Evolutionary conservation across 2,113 vertebrate species (phyloP), one percentile per base, ranked within the genome.

Genomic region (Aspidoscelis tigris): DNA sequence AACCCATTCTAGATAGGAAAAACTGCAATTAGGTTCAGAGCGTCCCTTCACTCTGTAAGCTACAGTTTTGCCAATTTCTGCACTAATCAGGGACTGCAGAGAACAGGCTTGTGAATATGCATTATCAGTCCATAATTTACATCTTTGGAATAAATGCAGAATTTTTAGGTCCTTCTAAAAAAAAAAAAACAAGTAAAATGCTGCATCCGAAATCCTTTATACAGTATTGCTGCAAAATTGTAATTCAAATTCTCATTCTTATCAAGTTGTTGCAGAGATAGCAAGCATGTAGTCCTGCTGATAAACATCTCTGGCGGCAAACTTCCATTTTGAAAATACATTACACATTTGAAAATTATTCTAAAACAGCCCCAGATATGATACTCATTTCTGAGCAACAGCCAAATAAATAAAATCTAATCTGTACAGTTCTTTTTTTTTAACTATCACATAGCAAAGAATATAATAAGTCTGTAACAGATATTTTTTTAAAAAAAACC

Each of bases 321-420:
- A 90, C 86, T 90, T 88, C 86, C 82, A 90, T 70, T 39, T 71
- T 90, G 82, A 70, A 83, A 77, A 85, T 66, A 76, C 76, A 82
- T 88, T 78, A 79, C 0, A 0, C 44, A 78, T 88, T 89, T 82
- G 86, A 93, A 90, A 91, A 87, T 88, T 88, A 82, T 50, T 73
- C 20, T 24, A 80, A 18, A 70, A 55, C 39, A 7, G 70, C 39
- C 33, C 66, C 44, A 47, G 3, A 2, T 4, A 33, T 53, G 47
- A 5, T 18, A 80, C 3, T 80, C 9, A 22, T 2, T 39, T 70
- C 50, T 47, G 64, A 79, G 47, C 41, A 79, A 50, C n/a, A 44
- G 64, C 5, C 41, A 47, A 24, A 68, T 26, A 43, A 79, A 47
- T 26, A 70, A 39, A 33, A 3, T 22, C 24, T 79, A 47, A 9